Evolutionary conservation across 2,113 vertebrate genomes (phyloP).

Genomic region (Ancistrus triradiatus): DNA sequence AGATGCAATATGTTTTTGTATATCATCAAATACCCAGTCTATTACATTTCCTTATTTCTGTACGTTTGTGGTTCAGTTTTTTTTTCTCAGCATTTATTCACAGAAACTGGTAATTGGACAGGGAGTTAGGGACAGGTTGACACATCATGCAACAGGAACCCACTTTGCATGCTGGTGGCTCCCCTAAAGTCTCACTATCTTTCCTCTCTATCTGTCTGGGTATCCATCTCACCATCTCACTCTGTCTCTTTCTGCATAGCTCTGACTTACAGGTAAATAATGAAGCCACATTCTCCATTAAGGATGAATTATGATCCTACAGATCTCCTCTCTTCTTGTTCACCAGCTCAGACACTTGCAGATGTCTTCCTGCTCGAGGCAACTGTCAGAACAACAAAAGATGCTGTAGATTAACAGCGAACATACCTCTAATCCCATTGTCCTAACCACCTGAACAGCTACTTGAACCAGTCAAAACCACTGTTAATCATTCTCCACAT

Average conservation of each 20-base stretch:
- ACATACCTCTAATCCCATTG: neutral
- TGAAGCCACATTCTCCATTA: conserved; percentile 36
- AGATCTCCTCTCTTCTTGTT: conserved; percentile 21
- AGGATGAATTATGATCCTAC: conserved; percentile 40
- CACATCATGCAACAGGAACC: conserved; percentile 45
- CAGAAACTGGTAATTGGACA: conserved; percentile 47
- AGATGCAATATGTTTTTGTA: no score
- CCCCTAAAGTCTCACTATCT: neutral
- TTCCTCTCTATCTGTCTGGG: conserved; percentile 2
- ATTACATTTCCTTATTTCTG: no score
- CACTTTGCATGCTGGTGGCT: conserved; percentile 42
- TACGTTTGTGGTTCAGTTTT: no score
- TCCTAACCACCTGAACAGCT: neutral
- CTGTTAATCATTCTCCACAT: no score
- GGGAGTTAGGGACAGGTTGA: conserved; percentile 46
- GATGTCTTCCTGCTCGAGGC: conserved; percentile 17
- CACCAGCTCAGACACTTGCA: conserved; percentile 12
- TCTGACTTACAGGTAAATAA: conserved; percentile 29
- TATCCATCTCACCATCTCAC: neutral
- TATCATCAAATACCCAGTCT: no score
- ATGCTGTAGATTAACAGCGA: conserved; percentile 2
- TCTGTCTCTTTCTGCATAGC: neutral
- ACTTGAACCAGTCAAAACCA: no score
- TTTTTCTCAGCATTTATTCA: no score
- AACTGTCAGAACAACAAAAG: conserved; percentile 14